These are phyloP conservation scores for Ctena decussata DNA, from an alignment of 2,888 invertebrate genomes.

Conservation along the genomic window DNA sequence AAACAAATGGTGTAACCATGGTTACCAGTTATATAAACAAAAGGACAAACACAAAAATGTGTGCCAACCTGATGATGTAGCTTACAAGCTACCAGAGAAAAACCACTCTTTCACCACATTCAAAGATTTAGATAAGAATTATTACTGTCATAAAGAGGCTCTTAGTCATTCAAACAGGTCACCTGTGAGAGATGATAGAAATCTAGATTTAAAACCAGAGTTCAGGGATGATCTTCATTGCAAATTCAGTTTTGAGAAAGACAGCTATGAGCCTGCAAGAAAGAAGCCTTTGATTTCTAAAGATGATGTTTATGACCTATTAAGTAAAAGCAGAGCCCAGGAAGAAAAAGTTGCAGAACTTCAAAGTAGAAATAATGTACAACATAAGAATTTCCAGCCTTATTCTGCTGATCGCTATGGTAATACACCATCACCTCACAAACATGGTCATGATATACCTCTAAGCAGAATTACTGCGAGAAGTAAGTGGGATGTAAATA, in stretches of 20 bases:
- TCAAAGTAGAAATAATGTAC: background rate
- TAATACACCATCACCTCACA: background rate
- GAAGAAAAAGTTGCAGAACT: conserved; percentile 48
- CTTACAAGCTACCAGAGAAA: background rate
- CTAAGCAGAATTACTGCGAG: background rate
- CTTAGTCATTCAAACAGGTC: background rate
- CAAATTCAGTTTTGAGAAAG: background rate
- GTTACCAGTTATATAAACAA: conserved; percentile 44
- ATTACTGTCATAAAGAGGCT: background rate
- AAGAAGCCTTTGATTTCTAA: conserved; percentile 14
- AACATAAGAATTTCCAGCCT: background rate
- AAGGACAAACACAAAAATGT: background rate
- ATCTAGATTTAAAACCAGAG: background rate
- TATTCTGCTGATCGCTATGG: conserved; percentile 1
- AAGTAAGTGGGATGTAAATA: background rate
- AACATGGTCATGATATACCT: background rate
- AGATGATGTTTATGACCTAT: conserved; percentile 61
- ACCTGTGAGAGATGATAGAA: background rate
- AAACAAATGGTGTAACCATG: conserved; percentile 51
- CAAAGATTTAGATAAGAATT: background rate
- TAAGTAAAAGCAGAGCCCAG: conserved; percentile 52
- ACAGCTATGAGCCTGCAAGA: background rate
- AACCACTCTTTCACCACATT: background rate
- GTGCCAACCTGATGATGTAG: background rate
- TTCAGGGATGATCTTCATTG: background rate